Conservation (phyloP, 2,113 vertebrate genomes). For the Atlantisia rogersi region DNA sequence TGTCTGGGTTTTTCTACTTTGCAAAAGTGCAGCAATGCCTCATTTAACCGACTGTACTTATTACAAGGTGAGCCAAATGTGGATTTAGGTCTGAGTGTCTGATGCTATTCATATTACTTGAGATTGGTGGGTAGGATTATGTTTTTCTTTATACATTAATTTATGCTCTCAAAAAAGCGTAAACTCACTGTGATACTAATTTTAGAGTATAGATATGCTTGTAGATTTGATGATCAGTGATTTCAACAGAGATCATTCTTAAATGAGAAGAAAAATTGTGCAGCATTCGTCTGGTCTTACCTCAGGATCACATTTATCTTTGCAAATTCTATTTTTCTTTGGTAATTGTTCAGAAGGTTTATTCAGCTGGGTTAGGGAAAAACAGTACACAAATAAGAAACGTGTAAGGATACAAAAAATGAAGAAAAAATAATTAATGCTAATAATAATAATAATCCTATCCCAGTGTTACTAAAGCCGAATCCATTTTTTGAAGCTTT, state of each 20-base stretch:
- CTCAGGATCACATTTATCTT: background rate
- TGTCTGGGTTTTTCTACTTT: background rate
- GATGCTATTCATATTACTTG: background rate
- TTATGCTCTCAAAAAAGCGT: background rate
- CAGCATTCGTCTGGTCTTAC: background rate
- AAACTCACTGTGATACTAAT: background rate
- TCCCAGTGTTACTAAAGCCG: background rate
- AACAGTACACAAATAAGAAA: background rate
- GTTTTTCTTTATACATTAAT: background rate
- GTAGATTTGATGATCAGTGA: background rate
- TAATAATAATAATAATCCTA: background rate
- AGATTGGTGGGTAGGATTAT: background rate
- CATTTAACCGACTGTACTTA: constrained; percentile 82
- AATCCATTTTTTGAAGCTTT: background rate
- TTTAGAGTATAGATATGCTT: background rate
- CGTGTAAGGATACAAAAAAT: background rate
- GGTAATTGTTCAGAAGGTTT: background rate
- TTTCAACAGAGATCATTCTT: background rate
- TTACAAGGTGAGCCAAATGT: constrained; percentile 77
- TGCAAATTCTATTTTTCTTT: background rate
- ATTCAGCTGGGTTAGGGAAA: background rate
- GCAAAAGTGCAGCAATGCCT: constrained; percentile 80
- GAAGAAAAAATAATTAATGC: background rate
- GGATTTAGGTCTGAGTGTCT: background rate
- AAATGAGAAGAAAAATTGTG: background rate